Percentiles rank a stretch among this genome's conserved stretches.
Conservation (phyloP, 2,113 vertebrate species). For the Chrysemys picta region DNA sequence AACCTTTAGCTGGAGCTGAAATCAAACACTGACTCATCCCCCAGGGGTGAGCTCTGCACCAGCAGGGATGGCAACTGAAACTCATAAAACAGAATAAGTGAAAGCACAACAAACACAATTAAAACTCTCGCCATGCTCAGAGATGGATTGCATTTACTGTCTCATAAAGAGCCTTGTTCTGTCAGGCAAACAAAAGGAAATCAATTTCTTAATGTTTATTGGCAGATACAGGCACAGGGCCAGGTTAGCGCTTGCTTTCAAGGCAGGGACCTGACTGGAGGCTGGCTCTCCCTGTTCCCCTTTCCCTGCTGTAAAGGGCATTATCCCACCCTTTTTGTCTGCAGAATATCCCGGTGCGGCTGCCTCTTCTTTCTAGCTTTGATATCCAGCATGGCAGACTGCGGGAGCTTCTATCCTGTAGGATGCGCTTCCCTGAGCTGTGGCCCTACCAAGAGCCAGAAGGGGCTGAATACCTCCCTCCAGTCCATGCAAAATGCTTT, state of each 20-base stretch:
- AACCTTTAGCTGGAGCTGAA: slow-evolving; percentile 65
- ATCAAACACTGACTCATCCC: slow-evolving; percentile 63
- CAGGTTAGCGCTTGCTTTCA: not conserved
- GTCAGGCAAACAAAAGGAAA: slow-evolving; percentile 82
- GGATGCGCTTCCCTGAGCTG: not conserved
- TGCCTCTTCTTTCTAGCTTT: not conserved
- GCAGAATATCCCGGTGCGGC: accelerated
- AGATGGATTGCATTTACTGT: slow-evolving; percentile 76
- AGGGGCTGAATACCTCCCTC: not conserved
- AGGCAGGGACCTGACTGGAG: not conserved
- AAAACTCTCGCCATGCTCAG: slow-evolving; percentile 77
- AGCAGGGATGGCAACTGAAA: slow-evolving; percentile 69
- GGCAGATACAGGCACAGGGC: slow-evolving; percentile 66
- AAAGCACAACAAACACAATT: slow-evolving; percentile 80
- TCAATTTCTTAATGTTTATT: slow-evolving; percentile 86
- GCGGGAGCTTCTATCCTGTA: accelerated
- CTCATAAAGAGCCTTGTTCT: slow-evolving; percentile 77
- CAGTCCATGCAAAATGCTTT: not conserved
- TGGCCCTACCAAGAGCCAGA: not conserved
- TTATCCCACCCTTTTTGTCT: not conserved
- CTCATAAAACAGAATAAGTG: slow-evolving; percentile 76
- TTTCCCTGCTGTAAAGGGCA: not conserved
- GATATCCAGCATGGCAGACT: not conserved
- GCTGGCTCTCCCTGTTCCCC: not conserved
- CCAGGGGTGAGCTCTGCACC: slow-evolving; percentile 55